Percentiles rank a stretch among this genome's conserved stretches.
Conservation (phyloP, 2,113 vertebrate species). For the Barnardius zonarius region DNA sequence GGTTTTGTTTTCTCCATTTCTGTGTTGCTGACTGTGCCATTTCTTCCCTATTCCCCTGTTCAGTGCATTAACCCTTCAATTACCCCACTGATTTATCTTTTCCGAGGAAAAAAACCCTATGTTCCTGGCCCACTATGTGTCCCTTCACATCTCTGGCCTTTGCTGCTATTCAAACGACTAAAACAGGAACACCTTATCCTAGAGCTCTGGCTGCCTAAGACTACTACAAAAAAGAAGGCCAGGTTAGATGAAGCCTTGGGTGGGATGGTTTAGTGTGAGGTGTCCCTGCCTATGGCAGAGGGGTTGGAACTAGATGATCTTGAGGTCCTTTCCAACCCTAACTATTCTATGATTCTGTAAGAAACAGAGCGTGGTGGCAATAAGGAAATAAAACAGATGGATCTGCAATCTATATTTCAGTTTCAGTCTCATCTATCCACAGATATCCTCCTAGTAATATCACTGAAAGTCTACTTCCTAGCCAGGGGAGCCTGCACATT, state of each 20-base stretch:
- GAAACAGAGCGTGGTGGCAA: neutral
- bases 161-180: neutral
- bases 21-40: neutral
- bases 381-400: neutral
- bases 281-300: no score
- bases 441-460: neutral
- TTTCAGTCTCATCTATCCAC: neutral
- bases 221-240: neutral
- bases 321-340: no score
- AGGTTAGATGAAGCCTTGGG: no score
- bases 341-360: no score
- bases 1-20: neutral
- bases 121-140: neutral
- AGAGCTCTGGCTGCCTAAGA: neutral
- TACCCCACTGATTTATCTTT: neutral
- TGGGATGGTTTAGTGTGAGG: no score
- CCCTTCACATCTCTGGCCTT: neutral
- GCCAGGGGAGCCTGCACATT: neutral
- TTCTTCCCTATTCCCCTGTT: neutral
- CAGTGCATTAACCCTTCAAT: neutral
- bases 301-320: no score
- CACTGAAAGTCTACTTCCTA: neutral
- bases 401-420: neutral
- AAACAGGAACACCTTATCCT: neutral
- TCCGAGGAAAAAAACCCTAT: neutral